Evolutionary conservation across 1,140 invertebrate genomes (phyloP).

Genomic region (Laupala kohalensis): DNA sequence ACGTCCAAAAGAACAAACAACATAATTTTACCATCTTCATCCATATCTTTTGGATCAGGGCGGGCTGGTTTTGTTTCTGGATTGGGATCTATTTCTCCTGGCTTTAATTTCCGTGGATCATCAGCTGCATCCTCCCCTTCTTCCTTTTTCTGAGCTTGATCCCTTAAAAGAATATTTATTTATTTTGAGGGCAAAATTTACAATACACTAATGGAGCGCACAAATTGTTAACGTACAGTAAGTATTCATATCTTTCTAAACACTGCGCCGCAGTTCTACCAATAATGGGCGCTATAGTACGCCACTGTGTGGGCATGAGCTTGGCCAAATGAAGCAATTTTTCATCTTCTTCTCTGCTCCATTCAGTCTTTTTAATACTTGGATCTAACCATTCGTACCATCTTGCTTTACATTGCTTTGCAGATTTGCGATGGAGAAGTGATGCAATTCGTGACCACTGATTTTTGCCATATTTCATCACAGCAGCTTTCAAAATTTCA

Average conservation of each 20-base stretch:
- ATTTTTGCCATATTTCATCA: constrained; percentile 99
- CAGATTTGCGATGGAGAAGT: constrained; percentile 93
- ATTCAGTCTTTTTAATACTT: constrained; percentile 99
- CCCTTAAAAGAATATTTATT: constrained; percentile 37
- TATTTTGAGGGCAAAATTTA: background rate
- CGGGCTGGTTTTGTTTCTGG: constrained; percentile 98
- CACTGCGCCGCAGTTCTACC: constrained; percentile 97
- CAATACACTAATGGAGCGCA: background rate
- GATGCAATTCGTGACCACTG: constrained; percentile 99
- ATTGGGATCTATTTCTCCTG: constrained; percentile 98
- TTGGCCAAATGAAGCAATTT: constrained; percentile 96
- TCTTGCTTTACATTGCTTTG: constrained; percentile 98
- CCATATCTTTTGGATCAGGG: constrained; percentile 99
- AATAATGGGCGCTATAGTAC: constrained; percentile 97
- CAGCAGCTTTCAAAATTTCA: constrained; percentile 99
- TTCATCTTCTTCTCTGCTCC: constrained; percentile 98
- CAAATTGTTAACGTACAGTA: constrained; percentile 55
- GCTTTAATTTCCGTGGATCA: constrained; percentile 92
- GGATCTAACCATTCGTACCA: constrained; percentile 99
- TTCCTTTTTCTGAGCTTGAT: constrained; percentile 97
- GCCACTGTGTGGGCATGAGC: constrained; percentile 99
- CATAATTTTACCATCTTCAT: constrained; percentile 75
- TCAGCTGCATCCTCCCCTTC: constrained; percentile 83
- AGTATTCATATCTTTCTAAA: constrained; percentile 91
- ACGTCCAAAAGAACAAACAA: background rate